phyloP scores from a whole-genome alignment of 2,113 vertebrate genomes.

The Sinocyclocheilus maitianheensis region DNA sequence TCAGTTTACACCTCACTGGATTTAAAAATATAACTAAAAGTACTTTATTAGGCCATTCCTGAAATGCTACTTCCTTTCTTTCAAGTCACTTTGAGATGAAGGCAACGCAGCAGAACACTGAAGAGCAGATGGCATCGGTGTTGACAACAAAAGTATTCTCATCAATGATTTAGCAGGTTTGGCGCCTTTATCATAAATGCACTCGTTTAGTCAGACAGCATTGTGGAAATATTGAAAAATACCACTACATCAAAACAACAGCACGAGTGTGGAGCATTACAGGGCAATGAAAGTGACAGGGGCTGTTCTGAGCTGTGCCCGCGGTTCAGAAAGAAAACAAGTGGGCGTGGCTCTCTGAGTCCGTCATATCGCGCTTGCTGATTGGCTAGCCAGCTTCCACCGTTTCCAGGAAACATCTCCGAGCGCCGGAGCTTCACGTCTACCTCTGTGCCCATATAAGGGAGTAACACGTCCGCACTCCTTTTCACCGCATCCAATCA shows the following conservation, averaged over 20 bases:
- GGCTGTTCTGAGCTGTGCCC: conserved; percentile 11
- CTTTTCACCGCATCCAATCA: conserved; percentile 56
- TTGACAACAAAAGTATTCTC: not conserved
- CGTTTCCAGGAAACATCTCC: conserved; percentile 60
- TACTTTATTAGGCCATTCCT: not conserved
- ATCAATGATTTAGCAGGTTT: not conserved
- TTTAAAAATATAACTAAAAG: not conserved
- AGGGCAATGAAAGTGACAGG: too few relatives aligned
- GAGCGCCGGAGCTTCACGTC: conserved; percentile 18
- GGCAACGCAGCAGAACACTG: not conserved
- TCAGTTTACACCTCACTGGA: not conserved
- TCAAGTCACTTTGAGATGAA: too few relatives aligned
- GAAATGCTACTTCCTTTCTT: not conserved
- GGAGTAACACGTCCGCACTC: conserved; percentile 49
- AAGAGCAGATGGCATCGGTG: conserved; percentile 6
- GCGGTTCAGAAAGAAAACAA: conserved; percentile 51
- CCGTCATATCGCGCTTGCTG: conserved; percentile 31
- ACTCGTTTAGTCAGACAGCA: not conserved
- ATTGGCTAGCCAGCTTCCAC: conserved; percentile 53
- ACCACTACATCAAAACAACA: not conserved
- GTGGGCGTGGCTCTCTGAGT: conserved; percentile 44
- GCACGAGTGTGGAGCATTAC: too few relatives aligned
- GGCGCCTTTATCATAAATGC: not conserved
- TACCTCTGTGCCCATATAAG: conserved; percentile 55
- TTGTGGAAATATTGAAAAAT: not conserved